phyloP scores from a whole-genome alignment of 2,113 vertebrate genomes.

The Lagopus muta region DNA sequence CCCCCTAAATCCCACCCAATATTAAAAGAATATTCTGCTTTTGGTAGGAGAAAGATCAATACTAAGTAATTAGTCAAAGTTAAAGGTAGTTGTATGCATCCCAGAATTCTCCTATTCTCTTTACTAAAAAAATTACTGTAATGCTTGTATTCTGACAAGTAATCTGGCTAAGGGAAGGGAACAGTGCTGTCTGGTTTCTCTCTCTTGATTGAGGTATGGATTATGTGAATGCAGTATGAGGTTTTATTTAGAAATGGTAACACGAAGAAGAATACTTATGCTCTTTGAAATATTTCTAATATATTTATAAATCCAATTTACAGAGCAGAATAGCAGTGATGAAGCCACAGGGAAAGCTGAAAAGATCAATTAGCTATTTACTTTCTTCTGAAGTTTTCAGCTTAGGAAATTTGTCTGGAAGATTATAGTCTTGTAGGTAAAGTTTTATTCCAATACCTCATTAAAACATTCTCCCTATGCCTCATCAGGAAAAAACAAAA shows the following conservation, averaged over 20 bases:
- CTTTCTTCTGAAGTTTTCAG: neutral
- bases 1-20: neutral
- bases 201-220: neutral
- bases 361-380: neutral
- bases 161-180: neutral
- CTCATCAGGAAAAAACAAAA: neutral
- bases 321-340: neutral
- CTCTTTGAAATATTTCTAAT: neutral
- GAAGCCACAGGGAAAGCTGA: neutral
- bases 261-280: neutral
- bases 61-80: neutral
- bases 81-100: neutral
- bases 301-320: neutral
- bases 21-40: neutral
- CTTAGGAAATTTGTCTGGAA: neutral
- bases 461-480: neutral
- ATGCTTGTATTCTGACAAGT: neutral
- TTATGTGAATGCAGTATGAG: neutral
- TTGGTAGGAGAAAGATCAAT: neutral
- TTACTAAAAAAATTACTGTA: constrained; percentile 36
- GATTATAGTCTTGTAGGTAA: neutral
- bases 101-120: neutral
- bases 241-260: neutral
- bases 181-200: neutral
- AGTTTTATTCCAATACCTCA: neutral